Evolutionary conservation across 2,888 invertebrate genomes (phyloP).

Genomic region (Microctonus hyperodae): DNA sequence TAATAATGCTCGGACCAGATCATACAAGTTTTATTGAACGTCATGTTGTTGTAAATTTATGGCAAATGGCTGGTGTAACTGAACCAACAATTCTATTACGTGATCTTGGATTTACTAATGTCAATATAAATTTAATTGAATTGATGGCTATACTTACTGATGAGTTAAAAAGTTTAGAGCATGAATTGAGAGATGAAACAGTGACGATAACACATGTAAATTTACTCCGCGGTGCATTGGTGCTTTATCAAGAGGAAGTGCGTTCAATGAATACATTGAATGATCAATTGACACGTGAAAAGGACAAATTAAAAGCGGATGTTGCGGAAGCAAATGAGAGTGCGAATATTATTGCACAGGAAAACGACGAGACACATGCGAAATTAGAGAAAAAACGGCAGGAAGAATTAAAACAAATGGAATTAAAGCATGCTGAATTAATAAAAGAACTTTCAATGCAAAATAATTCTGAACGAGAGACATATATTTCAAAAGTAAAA

Average conservation of each 20-base stretch:
- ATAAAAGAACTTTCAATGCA: constrained; percentile 75
- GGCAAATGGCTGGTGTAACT: constrained; percentile 75
- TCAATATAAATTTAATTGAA: constrained; percentile 69
- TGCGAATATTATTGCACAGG: constrained; percentile 82
- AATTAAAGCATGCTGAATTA: constrained; percentile 79
- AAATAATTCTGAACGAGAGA: constrained; percentile 77
- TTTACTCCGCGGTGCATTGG: constrained; percentile 71
- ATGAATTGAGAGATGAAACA: constrained; percentile 57
- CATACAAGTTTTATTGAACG: constrained; percentile 46
- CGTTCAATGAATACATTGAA: constrained; percentile 66
- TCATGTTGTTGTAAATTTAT: constrained; percentile 70
- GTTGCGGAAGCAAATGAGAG: constrained; percentile 83
- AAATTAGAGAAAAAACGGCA: constrained; percentile 80
- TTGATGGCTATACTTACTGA: constrained; percentile 75
- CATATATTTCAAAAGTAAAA: constrained; percentile 68
- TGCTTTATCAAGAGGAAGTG: constrained; percentile 74
- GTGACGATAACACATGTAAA: constrained; percentile 63
- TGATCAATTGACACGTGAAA: constrained; percentile 77
- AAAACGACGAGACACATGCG: constrained; percentile 89
- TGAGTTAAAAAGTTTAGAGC: constrained; percentile 66
- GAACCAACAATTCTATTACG: constrained; percentile 72
- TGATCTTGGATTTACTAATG: constrained; percentile 72
- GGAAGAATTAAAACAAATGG: constrained; percentile 71
- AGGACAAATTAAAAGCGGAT: constrained; percentile 81
- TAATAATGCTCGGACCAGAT: constrained; percentile 45